phyloP scores from a whole-genome alignment of 2,888 invertebrate genomes.

The Lagria hirta region DNA sequence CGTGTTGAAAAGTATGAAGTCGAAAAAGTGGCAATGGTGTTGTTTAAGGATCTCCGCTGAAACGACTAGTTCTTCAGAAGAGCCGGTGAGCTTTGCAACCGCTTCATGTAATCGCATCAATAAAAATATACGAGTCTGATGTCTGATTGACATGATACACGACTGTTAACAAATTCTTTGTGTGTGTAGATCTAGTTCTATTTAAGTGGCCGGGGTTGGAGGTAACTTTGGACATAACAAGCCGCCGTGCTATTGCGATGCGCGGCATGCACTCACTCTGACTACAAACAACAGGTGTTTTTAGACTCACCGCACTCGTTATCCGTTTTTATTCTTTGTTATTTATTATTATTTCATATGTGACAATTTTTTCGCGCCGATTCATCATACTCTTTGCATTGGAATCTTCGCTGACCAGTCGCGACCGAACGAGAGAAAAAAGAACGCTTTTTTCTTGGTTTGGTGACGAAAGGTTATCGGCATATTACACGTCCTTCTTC shows the following conservation, averaged over 20 bases:
- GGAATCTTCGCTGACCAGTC: slow-evolving; percentile 9
- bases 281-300: slow-evolving; percentile 45
- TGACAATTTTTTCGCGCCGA: slow-evolving; percentile 40
- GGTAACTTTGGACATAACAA: slow-evolving; percentile 43
- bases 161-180: slow-evolving; percentile 45
- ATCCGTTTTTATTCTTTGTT: slow-evolving; percentile 40
- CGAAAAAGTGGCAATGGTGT: slow-evolving; percentile 20
- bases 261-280: slow-evolving; percentile 39
- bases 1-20: slow-evolving; percentile 24
- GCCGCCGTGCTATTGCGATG: slow-evolving; percentile 43
- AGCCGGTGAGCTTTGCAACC: slow-evolving; percentile 27
- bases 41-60: slow-evolving; percentile 19
- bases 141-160: slow-evolving; percentile 46
- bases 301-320: slow-evolving; percentile 43
- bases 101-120: slow-evolving; percentile 32
- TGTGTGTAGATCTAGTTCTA: slow-evolving; percentile 47
- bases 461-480: slow-evolving; percentile 20
- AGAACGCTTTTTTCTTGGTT: slow-evolving; percentile 9
- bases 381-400: slow-evolving; percentile 32
- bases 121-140: slow-evolving; percentile 37
- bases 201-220: slow-evolving; percentile 38
- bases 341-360: slow-evolving; percentile 46
- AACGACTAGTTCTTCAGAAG: slow-evolving; percentile 20
- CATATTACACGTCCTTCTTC: slow-evolving; percentile 8
- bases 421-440: slow-evolving; percentile 8